Evolutionary conservation across 2,888 invertebrate species (phyloP).

Genomic region (Machimus rusticus): DNA sequence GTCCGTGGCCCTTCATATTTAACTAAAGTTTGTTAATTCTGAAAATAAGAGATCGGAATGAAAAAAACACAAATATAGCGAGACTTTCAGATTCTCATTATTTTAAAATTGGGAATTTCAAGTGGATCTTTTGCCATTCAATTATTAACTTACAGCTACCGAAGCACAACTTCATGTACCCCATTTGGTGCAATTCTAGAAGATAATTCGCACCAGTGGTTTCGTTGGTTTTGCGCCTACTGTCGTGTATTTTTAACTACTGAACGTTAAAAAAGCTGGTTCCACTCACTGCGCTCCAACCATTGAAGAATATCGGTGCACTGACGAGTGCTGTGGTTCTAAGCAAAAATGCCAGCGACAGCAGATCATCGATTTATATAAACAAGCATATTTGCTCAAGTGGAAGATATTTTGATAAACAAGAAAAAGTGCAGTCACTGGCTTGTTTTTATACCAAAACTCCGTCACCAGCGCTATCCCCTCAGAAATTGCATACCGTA

Average conservation of each 20-base stretch:
- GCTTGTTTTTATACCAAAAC: neutral
- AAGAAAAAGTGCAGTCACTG: neutral
- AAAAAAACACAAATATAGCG: neutral
- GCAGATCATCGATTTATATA: neutral
- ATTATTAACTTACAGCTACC: neutral
- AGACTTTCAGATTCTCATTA: neutral
- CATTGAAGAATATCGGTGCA: neutral
- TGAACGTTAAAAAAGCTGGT: neutral
- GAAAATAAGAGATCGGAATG: too few relatives aligned
- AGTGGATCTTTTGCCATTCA: neutral
- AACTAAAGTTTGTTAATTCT: too few relatives aligned
- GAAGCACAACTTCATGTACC: neutral
- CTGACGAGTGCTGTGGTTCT: neutral
- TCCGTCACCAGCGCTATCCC: neutral
- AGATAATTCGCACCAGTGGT: neutral
- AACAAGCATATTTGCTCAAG: neutral
- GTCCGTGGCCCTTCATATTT: too few relatives aligned
- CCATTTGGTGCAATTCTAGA: neutral
- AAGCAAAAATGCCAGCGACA: neutral
- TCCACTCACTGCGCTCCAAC: neutral
- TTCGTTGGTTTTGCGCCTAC: neutral
- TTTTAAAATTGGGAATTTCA: neutral
- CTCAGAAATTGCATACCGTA: neutral
- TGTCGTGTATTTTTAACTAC: neutral
- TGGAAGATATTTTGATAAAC: neutral